A percentile compares a stretch with the other conserved stretches of the same genome.
These are phyloP conservation scores for Sinelater perroti DNA, from an alignment of 2,888 invertebrate genomes.

Conservation along the genomic window DNA sequence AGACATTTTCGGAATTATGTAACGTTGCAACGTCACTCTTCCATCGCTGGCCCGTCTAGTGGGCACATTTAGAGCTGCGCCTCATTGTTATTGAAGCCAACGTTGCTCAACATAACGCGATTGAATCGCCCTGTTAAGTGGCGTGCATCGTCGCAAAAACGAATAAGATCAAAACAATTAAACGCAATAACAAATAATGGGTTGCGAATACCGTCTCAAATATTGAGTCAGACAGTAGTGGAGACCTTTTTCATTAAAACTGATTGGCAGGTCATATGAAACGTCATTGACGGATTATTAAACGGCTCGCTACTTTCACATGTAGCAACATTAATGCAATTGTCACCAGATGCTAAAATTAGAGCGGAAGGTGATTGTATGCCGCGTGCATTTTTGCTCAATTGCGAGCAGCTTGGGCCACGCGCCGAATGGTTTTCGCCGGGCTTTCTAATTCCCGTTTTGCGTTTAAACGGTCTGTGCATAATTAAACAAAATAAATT, in stretches of 20 bases:
- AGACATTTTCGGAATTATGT: no score
- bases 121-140: not conserved
- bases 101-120: no score
- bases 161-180: constrained; percentile 17
- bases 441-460: no score
- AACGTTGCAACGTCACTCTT: no score
- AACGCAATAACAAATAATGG: constrained; percentile 8
- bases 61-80: no score
- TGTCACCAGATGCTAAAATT: constrained; percentile 26
- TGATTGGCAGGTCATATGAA: constrained; percentile 31
- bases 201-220: constrained; percentile 23
- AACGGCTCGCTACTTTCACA: constrained; percentile 31
- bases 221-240: constrained; percentile 25
- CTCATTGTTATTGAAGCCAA: no score
- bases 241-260: constrained; percentile 26
- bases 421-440: no score
- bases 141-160: not conserved
- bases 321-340: constrained; percentile 22
- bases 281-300: constrained; percentile 32
- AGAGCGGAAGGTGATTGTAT: constrained; percentile 31
- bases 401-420: no score
- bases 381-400: constrained; percentile 3
- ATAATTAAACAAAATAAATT: no score
- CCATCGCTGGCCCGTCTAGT: no score
- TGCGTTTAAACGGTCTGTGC: no score